A percentile compares a stretch with the other conserved stretches of the same genome.
Conservation (phyloP, 1,140 invertebrate species). For the Bombus cullumanus region DNA sequence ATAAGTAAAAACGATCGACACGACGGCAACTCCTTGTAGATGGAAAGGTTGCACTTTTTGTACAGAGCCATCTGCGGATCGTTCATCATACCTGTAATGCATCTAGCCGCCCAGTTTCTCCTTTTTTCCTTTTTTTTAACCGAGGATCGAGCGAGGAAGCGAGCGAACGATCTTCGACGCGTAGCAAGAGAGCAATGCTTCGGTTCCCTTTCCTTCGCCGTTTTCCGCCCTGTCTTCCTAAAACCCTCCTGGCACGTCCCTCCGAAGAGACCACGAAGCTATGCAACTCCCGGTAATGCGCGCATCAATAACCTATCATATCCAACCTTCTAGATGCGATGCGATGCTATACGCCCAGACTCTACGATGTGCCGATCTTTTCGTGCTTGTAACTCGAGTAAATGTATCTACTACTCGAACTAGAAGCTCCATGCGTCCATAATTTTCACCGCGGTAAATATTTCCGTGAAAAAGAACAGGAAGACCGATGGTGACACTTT, state of each 20-base stretch:
- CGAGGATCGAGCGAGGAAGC: constrained; percentile 6
- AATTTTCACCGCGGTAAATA: constrained; percentile 15
- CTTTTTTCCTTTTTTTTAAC: constrained; percentile 51
- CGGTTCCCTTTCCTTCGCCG: constrained; percentile 12
- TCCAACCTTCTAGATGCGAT: constrained; percentile 55
- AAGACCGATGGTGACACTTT: background rate
- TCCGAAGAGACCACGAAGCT: constrained; percentile 58
- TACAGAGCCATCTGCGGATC: constrained; percentile 70
- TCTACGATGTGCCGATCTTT: constrained; percentile 44
- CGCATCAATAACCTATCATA: constrained; percentile 80
- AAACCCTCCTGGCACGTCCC: constrained; percentile 52
- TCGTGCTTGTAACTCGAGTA: constrained; percentile 47
- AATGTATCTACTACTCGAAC: constrained; percentile 46
- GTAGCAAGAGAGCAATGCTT: constrained; percentile 33
- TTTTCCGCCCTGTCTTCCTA: constrained; percentile 51
- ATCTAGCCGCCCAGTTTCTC: constrained; percentile 62
- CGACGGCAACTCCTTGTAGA: constrained; percentile 40
- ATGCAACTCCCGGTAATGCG: constrained; percentile 74
- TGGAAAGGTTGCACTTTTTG: constrained; percentile 48
- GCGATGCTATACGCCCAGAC: constrained; percentile 13
- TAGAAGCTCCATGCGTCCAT: constrained; percentile 40
- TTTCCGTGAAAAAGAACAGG: background rate
- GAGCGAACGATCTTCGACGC: constrained; percentile 64
- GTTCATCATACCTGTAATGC: constrained; percentile 76
- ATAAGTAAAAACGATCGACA: constrained; percentile 61